Conservation (phyloP, 2,797 vertebrate species). For the Sebastes oblongus region DNA sequence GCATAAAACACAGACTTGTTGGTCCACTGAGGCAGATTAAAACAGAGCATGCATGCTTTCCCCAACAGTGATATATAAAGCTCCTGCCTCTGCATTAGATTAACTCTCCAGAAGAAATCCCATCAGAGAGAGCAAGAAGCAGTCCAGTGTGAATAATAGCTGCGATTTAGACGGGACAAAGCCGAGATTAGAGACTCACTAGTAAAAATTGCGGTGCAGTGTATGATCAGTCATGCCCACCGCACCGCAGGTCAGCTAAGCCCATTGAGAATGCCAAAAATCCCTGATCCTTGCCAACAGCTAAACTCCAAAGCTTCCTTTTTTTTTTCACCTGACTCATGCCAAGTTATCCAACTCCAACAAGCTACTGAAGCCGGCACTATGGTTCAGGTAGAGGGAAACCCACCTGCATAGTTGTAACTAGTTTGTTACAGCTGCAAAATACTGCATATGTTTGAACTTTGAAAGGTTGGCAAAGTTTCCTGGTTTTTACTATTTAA, state of each 20-base stretch:
- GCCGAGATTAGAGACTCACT: constrained; percentile 51
- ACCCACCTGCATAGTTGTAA: not conserved
- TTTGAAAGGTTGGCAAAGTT: constrained; percentile 10
- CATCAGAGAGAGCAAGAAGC: constrained; percentile 37
- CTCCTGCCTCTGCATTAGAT: constrained; percentile 32
- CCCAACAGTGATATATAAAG: constrained; percentile 15
- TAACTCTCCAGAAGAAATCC: constrained; percentile 35
- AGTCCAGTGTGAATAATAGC: constrained; percentile 37
- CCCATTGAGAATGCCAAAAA: constrained; percentile 72
- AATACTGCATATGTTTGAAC: not conserved
- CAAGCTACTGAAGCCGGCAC: not conserved
- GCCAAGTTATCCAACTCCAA: constrained; percentile 30
- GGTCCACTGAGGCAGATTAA: constrained; percentile 13
- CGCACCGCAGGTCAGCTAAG: constrained; percentile 63
- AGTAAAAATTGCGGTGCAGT: constrained; percentile 44
- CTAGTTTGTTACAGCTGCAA: constrained; percentile 1
- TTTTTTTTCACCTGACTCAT: constrained; percentile 51
- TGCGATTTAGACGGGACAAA: constrained; percentile 39
- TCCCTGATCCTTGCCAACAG: constrained; percentile 63
- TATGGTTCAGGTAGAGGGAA: not conserved
- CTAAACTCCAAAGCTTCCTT: constrained; percentile 47
- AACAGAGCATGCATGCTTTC: constrained; percentile 9
- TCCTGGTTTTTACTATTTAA: constrained; percentile 1
- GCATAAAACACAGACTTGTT: constrained; percentile 10
- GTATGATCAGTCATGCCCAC: constrained; percentile 65